Evolutionary conservation across 2,888 invertebrate species (phyloP), one percentile per base, ranked within the genome.

Genomic region (Drosophila borealis): DNA sequence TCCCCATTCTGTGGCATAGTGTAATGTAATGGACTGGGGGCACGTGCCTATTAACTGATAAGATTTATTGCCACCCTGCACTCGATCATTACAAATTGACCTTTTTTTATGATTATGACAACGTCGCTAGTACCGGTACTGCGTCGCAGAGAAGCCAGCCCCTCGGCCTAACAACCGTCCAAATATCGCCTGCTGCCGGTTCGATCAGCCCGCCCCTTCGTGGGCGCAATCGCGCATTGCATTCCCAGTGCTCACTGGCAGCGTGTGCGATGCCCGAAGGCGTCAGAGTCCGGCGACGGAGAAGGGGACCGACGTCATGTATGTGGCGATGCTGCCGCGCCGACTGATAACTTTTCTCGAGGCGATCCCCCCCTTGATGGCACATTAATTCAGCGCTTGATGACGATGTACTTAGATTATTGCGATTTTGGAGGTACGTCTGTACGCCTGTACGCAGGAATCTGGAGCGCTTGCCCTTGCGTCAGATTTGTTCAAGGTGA

Each of bases 361-460:
- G 80, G 88, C 83, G 77, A 82, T 88, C 82, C 82, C 88, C 85
- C 82, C 88, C 88, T 85, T 88, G 77, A 82, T 82, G 86, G 88
- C 86, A 85, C 86, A 88, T 88, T 88, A 85, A 55, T 80, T 77
- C 62, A 53, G 41, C 65, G 83, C 68, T 82, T 66, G 82, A 85
- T 86, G 82, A 82, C 82, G 70, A 71, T 88, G 63, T 85, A 69
- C 69, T 54, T 34, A 75, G 82, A 82, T 88, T 68, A 55, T 60
- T 59, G 66, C 65, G 61, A 74, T 64, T 54, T 71, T 64, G 65
- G 65, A 63, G 64, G 48, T 63, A 67, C 46, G 63, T 14, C 42
- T 17, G 37, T 49, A 25, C 46, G 59, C 19, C 45, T 17, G 34
- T 45, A 25, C 57, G 50, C 49, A 37, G 25, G 34, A 78, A 60